Conservation (phyloP, 2,797 vertebrate species). For the Pyrocephalus nanus region DNA sequence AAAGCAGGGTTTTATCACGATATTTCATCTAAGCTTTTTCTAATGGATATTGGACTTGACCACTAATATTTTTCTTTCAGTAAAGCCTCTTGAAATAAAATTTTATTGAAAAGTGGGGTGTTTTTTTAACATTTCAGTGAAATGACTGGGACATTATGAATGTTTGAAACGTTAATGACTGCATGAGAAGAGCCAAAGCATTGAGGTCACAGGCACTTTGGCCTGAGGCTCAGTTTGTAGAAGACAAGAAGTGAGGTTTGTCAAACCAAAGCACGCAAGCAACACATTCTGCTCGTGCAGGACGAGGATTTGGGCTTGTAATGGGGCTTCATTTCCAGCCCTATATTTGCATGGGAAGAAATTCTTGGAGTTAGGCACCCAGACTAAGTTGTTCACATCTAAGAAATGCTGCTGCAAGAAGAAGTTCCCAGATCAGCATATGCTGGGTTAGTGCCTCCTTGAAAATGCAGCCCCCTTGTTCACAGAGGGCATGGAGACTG, state of each 20-base stretch:
- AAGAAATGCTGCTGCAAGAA: not conserved
- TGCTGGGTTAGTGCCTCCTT: not conserved
- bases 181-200: not conserved
- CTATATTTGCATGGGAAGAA: not conserved
- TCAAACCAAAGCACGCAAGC: not conserved
- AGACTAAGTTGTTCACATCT: not conserved
- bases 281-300: not conserved
- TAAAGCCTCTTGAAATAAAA: not conserved
- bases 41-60: not conserved
- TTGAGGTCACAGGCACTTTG: not conserved
- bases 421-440: not conserved
- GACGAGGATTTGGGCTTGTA: not conserved
- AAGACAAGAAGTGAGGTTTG: not conserved
- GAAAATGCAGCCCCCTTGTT: not conserved
- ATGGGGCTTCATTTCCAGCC: not conserved
- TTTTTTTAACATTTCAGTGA: not conserved
- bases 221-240: not conserved
- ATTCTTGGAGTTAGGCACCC: not conserved
- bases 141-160: not conserved
- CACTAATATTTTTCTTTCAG: not conserved
- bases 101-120: not conserved
- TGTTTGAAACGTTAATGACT: not conserved
- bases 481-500: not conserved
- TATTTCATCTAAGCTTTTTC: not conserved
- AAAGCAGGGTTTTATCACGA: not conserved